Evolutionary conservation across 2,113 vertebrate genomes (phyloP), one percentile per base, ranked within the genome.

Genomic region (Microcebus ravelobensis): DNA sequence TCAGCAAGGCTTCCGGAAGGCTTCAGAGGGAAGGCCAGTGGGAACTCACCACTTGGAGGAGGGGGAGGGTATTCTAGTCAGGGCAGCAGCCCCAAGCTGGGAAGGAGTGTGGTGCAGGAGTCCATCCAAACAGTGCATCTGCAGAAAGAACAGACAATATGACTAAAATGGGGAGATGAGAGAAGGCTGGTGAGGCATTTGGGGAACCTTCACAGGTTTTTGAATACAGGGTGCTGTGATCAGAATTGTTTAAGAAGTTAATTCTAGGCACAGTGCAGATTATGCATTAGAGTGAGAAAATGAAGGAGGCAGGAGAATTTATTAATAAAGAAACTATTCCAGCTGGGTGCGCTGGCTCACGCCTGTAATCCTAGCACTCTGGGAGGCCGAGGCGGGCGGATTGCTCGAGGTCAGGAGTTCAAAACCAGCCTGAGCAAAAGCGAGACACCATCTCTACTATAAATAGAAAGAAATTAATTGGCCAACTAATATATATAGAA

Each of bases 111-210:
- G 23, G 50, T 11, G 17, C 3, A 15, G 2, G n/a, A 36, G 39
- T 42, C 36, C 2, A 1, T 34, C 48, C 57, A 21, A 6, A 3
- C 0, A 45, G 48, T 34, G 11, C 17, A 18, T 31, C 36, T 21
- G 17, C 2, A 36, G 68, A 42, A 65, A 74, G 23, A 81, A 65
- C 2, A 25, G 17, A 31, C 79, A 36, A 21, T 2, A 25, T 36
- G 79, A 23, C 57, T 23, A 2, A 65, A 39, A 29, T 0, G 3
- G 70, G 10, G 27, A 25, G 10, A 11, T 9, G 6, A 8, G 2
- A 52, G 34, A 65, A 63, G 71, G 52, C 34, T 4, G 18, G 3
- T 1, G 14, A 76, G 48, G 15, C 20, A 1, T 1, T 23, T 65
- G 67, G 0, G 1, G 1, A 73, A 50, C 11, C 65, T 42, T 42